Conservation (phyloP, 2,888 invertebrate genomes). For the Lordiphosa fenestrarum region DNA sequence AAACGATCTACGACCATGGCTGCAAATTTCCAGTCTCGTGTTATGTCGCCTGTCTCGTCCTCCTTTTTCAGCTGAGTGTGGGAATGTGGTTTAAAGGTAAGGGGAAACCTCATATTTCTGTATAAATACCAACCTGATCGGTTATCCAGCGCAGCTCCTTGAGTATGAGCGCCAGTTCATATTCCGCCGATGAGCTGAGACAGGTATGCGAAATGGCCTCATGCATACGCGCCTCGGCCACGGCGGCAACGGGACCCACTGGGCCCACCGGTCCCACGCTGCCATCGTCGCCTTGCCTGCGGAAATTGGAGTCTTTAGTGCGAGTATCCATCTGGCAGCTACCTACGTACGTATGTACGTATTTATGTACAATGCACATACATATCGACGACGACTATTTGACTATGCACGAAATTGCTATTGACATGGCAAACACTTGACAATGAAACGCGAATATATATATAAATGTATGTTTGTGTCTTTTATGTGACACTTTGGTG, state of each 20-base stretch:
- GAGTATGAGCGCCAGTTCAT: conserved; percentile 95
- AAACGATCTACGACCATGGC: conserved; percentile 99
- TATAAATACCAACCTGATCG: conserved; percentile 85
- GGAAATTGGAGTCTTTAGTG: conserved; percentile 1
- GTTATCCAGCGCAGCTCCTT: conserved; percentile 96
- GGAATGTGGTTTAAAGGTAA: conserved; percentile 4
- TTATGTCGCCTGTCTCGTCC: conserved; percentile 94
- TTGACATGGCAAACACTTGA: conserved; percentile 34
- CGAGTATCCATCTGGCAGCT: too few relatives aligned
- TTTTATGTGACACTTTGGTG: too few relatives aligned
- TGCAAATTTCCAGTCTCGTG: conserved; percentile 99
- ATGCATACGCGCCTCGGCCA: conserved; percentile 84
- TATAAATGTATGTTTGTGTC: too few relatives aligned
- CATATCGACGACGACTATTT: conserved; percentile 19
- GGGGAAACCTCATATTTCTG: too few relatives aligned
- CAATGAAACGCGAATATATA: conserved; percentile 5
- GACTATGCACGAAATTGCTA: conserved; percentile 20
- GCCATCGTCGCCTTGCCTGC: conserved; percentile 79
- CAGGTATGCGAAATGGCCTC: conserved; percentile 89
- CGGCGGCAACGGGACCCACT: conserved; percentile 79
- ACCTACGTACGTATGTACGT: too few relatives aligned
- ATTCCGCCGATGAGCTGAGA: conserved; percentile 89
- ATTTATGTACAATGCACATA: background rate
- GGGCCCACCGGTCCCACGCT: conserved; percentile 80
- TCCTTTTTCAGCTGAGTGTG: conserved; percentile 89